phyloP scores from a whole-genome alignment of 2,113 vertebrate species.

The Oncorhynchus keta region DNA sequence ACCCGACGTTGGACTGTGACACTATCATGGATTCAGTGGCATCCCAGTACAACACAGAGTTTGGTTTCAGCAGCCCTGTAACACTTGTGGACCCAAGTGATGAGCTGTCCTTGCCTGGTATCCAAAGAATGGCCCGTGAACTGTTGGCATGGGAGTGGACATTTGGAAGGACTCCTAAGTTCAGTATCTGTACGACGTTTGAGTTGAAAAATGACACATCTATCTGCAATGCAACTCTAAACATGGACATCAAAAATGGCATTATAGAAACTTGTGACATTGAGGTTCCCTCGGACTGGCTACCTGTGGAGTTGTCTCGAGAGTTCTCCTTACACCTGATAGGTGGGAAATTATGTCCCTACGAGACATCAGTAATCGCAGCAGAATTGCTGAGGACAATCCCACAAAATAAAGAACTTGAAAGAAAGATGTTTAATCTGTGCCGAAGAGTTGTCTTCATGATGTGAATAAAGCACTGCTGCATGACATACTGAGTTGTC shows the following conservation, averaged over 20 bases:
- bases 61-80: slow-evolving; percentile 62
- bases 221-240: slow-evolving; percentile 64
- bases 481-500: background rate
- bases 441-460: slow-evolving; percentile 78
- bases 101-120: slow-evolving; percentile 79
- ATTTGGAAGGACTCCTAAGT: slow-evolving; percentile 90
- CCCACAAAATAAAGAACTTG: slow-evolving; percentile 57
- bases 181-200: slow-evolving; percentile 76
- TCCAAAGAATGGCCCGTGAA: slow-evolving; percentile 72
- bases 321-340: slow-evolving; percentile 71
- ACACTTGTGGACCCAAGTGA: slow-evolving; percentile 79
- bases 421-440: slow-evolving; percentile 72
- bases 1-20: slow-evolving; percentile 79
- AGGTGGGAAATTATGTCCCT: slow-evolving; percentile 82
- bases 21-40: slow-evolving; percentile 78
- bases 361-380: slow-evolving; percentile 40
- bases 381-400: slow-evolving; percentile 62
- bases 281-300: slow-evolving; percentile 75
- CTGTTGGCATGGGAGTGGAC: slow-evolving; percentile 89
- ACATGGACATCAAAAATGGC: slow-evolving; percentile 82
- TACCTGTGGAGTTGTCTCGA: slow-evolving; percentile 69
- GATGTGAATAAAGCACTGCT: slow-evolving; percentile 74
- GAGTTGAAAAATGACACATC: slow-evolving; percentile 60
- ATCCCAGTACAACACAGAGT: slow-evolving; percentile 76
- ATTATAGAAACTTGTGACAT: slow-evolving; percentile 77